These are phyloP conservation scores for Rhopalosiphum padi DNA, from an alignment of 1,140 invertebrate genomes.

Conservation along the genomic window DNA sequence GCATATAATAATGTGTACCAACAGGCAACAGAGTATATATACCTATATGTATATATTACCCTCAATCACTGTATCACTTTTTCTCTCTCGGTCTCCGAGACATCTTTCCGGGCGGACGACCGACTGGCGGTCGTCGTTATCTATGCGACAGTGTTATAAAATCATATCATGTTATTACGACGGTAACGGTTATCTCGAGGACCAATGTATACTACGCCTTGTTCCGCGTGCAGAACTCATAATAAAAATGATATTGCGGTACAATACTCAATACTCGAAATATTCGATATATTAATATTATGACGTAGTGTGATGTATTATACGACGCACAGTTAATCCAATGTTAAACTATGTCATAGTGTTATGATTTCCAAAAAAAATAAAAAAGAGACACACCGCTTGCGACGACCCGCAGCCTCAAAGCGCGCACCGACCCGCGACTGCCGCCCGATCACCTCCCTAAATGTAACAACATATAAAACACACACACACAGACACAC, in stretches of 20 bases:
- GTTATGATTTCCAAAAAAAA: not conserved
- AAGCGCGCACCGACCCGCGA: not conserved
- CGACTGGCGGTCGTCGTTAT: too few relatives aligned
- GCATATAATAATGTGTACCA: not conserved
- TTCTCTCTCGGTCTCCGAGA: not conserved
- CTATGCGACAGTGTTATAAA: too few relatives aligned
- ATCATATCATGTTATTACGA: too few relatives aligned
- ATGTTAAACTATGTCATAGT: not conserved
- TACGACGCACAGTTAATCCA: not conserved
- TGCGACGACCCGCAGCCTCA: not conserved
- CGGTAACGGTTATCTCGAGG: too few relatives aligned
- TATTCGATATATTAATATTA: not conserved
- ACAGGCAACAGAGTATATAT: not conserved
- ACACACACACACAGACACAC: not conserved
- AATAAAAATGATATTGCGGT: too few relatives aligned
- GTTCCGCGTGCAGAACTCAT: not conserved
- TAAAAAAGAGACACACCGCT: not conserved
- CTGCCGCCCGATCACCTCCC: not conserved
- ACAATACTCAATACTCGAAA: not conserved
- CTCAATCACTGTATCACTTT: not conserved
- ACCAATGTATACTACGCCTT: too few relatives aligned
- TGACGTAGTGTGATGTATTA: too few relatives aligned
- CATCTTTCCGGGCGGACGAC: not conserved
- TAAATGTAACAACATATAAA: not conserved
- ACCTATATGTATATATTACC: not conserved